Base-by-base conservation (phyloP, 2,888 invertebrate species). In the Protonemura montana region DNA sequence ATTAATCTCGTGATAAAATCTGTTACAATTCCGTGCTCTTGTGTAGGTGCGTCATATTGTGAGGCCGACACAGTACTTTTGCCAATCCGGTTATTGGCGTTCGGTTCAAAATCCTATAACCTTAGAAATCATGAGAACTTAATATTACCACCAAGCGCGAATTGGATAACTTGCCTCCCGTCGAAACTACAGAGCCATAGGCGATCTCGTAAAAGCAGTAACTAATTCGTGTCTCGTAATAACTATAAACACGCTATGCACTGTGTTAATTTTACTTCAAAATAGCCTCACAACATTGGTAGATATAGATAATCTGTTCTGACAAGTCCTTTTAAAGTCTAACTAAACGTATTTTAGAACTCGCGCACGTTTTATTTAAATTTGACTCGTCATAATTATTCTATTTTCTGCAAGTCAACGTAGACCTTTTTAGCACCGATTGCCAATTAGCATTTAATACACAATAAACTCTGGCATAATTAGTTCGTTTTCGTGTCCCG, bases 401-500 rank as follows among this genome's bases (percentile, higher is more conserved):
- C 59, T 21, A 21, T 59, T 59, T 59, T 21, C 21, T 59, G 59
- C 59, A 59, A 59, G 59, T 59, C 59, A 59, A 59, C 59, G 59
- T 59, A 59, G 16, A 59, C 59, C 59, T 59, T 59, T 21, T 59
- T 59, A 59, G 59, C 59, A 21, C 59, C 59, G 21, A 59, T 59
- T 59, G 59, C 59, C 59, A 59, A 59, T 59, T 59, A 59, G 59
- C 59, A 59, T 59, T 59, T 59, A 59, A 59, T 59, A 59, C 59
- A 59, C 21, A 10, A 59, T 59, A 59, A 59, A 59, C 59, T 59
- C 59, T 59, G 59, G 13, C 59, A 59, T 59, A 59, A 59, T 59
- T 21, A 59, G 1, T 21, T 21, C 7, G 59, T 59, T 21, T 10
- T 59, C 21, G 3, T 59, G 59, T 10, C 59, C 59, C 3, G 59